phyloP scores from a whole-genome alignment of 2,888 invertebrate species.

The Yponomeuta sedellus region DNA sequence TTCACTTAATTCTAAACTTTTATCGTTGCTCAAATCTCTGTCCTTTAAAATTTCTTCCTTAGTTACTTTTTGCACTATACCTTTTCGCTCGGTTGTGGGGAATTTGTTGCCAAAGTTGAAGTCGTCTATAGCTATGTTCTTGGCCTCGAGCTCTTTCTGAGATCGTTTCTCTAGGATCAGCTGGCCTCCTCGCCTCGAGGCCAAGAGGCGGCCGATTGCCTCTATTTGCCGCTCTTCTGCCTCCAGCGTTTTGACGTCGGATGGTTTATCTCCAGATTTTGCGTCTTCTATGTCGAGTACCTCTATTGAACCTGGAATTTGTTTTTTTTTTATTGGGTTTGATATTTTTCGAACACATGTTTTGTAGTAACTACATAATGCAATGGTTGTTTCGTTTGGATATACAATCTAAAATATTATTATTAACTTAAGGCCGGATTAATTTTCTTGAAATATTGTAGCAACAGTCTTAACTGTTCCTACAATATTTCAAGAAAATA shows the following conservation, averaged over 20 bases:
- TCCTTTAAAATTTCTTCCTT: conserved; percentile 61
- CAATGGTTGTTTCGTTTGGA: no score
- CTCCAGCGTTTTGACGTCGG: conserved; percentile 58
- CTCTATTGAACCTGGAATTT: conserved; percentile 58
- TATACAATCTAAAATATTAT: no score
- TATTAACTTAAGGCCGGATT: no score
- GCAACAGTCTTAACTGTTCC: no score
- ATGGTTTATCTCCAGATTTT: conserved; percentile 46
- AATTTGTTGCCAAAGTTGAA: conserved; percentile 62
- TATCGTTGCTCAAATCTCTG: conserved; percentile 36
- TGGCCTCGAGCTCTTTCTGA: conserved; percentile 56
- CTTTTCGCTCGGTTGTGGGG: conserved; percentile 51
- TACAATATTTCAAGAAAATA: no score
- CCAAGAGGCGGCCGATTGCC: conserved; percentile 64
- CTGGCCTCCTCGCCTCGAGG: conserved; percentile 55
- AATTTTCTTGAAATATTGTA: no score
- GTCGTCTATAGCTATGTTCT: conserved; percentile 54
- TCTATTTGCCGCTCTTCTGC: conserved; percentile 71
- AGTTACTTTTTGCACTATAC: conserved; percentile 55
- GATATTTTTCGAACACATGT: no score
- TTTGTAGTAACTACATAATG: no score
- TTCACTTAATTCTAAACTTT: conserved; percentile 66
- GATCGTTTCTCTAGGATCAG: conserved; percentile 59
- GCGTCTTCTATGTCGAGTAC: conserved; percentile 62
- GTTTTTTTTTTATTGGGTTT: neutral